phyloP scores from a whole-genome alignment of 2,113 vertebrate genomes.

The Thermophis baileyi region DNA sequence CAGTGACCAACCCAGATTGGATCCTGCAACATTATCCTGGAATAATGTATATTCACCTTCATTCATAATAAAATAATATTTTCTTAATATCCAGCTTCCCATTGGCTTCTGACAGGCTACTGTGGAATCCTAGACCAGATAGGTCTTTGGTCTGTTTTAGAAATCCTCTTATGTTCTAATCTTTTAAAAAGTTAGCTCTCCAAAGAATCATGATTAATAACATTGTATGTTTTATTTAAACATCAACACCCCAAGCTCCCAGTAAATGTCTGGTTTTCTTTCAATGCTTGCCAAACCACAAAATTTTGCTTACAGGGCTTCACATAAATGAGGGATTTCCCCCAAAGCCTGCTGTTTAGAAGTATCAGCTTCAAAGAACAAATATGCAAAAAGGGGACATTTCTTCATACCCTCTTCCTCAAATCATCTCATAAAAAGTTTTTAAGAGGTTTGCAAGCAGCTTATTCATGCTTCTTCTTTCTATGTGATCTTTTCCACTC shows the following conservation, averaged over 20 bases:
- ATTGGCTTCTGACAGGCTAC: not conserved
- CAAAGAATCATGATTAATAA: slow-evolving; percentile 26
- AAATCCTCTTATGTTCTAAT: not conserved
- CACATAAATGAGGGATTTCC: not conserved
- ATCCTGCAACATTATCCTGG: not conserved
- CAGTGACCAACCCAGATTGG: not conserved
- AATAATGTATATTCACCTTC: not conserved
- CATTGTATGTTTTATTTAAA: not conserved
- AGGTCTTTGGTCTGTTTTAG: not conserved
- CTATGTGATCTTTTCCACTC: slow-evolving; percentile 40
- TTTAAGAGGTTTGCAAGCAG: not conserved
- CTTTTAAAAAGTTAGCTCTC: not conserved
- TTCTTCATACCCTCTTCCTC: not conserved
- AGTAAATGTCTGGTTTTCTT: not conserved
- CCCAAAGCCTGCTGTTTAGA: not conserved
- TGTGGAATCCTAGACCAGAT: not conserved
- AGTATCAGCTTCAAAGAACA: not conserved
- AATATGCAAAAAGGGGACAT: not conserved
- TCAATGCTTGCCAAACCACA: slow-evolving; percentile 2
- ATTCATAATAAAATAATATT: not conserved
- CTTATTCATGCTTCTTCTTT: slow-evolving; percentile 29
- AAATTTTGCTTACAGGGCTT: slow-evolving; percentile 1
- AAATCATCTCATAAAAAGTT: not conserved
- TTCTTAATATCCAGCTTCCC: not conserved
- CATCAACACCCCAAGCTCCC: slow-evolving; percentile 3